phyloP scores from a whole-genome alignment of 2,888 invertebrate species.

The Mesorhabditis sp. region DNA sequence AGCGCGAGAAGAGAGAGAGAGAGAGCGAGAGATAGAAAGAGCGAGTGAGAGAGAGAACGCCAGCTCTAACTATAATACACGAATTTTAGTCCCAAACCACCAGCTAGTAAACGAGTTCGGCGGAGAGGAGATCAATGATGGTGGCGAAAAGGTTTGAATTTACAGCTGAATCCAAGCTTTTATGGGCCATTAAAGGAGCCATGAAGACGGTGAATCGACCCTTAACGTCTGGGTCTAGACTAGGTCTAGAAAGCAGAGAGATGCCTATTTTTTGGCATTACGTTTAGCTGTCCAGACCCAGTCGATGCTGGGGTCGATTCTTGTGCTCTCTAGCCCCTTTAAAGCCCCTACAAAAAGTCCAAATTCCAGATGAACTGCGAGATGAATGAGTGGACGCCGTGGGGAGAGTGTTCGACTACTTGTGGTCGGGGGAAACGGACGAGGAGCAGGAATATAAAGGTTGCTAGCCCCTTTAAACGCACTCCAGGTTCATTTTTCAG shows the following conservation, averaged over 20 bases:
- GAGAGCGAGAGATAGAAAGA: background rate
- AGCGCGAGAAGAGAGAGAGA: background rate
- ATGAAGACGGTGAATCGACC: too few species aligned
- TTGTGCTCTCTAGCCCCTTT: too few species aligned
- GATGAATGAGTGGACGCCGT: conserved; percentile 73
- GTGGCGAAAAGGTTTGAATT: conserved; percentile 32
- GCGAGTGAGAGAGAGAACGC: background rate
- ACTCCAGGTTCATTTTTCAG: conserved; percentile 16
- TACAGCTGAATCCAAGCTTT: background rate
- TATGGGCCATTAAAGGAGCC: too few species aligned
- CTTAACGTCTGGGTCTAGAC: too few species aligned
- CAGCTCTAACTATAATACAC: background rate
- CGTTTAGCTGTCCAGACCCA: too few species aligned
- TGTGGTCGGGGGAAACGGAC: conserved; percentile 75
- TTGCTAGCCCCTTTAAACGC: conserved; percentile 11
- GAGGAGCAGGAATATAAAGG: conserved; percentile 48
- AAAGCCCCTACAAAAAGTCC: background rate
- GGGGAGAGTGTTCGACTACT: conserved; percentile 76
- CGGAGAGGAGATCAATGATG: conserved; percentile 37
- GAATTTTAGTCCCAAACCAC: conserved; percentile 47
- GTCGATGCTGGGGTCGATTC: too few species aligned
- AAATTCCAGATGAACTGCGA: conserved; percentile 65
- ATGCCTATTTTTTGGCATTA: too few species aligned
- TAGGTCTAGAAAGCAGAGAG: conserved; percentile 14
- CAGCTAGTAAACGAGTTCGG: conserved; percentile 50